phyloP scores from a whole-genome alignment of 2,113 vertebrate genomes.

The Perca fluviatilis region DNA sequence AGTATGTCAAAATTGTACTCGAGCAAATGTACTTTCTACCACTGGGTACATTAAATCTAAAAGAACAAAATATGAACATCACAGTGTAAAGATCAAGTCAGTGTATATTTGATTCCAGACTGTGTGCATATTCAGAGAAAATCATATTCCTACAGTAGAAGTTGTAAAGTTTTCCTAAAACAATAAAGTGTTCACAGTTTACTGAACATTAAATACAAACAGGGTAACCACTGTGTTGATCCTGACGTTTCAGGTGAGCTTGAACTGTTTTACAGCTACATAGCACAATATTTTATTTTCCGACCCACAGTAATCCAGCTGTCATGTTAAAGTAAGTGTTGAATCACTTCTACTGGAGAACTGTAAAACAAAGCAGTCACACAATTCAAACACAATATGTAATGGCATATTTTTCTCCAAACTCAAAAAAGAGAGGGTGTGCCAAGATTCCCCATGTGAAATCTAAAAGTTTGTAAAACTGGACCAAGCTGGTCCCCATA shows the following conservation, averaged over 20 bases:
- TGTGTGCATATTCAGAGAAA: constrained; percentile 2
- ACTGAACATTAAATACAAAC: background rate
- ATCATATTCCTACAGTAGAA: background rate
- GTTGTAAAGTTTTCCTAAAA: background rate
- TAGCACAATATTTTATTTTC: constrained; percentile 30
- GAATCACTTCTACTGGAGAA: constrained; percentile 19
- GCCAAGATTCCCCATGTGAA: background rate
- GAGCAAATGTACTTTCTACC: background rate
- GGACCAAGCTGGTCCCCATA: constrained; percentile 9
- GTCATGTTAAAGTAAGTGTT: constrained; percentile 10
- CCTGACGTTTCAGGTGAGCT: background rate
- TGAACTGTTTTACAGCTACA: constrained; percentile 17
- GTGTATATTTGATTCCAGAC: background rate
- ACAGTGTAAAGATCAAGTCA: background rate
- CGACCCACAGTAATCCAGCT: constrained; percentile 24
- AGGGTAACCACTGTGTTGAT: background rate
- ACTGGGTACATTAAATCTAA: background rate
- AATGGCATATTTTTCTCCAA: constrained; percentile 23
- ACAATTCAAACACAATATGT: constrained; percentile 20
- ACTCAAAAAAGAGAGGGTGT: background rate
- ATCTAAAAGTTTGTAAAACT: background rate
- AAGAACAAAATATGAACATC: background rate
- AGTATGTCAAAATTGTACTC: background rate
- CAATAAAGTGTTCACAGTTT: background rate
- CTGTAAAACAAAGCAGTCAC: constrained; percentile 11